phyloP scores from a whole-genome alignment of 2,113 vertebrate genomes.

The Pleuronectes platessa region DNA sequence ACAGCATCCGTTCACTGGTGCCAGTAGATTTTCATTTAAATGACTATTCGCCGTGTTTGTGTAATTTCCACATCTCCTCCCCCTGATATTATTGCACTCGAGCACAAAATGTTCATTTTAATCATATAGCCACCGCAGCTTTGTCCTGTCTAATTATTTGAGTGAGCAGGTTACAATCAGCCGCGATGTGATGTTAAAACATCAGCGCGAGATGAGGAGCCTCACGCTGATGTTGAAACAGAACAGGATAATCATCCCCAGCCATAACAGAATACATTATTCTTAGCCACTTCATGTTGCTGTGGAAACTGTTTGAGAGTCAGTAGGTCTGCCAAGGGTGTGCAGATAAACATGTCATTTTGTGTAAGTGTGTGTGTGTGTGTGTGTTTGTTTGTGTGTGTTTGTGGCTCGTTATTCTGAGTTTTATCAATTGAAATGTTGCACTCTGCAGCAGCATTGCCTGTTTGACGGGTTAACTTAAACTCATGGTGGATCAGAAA shows the following conservation, averaged over 20 bases:
- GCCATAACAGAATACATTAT: conserved; percentile 78
- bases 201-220: conserved; percentile 38
- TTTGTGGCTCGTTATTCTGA: conserved; percentile 32
- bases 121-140: neutral
- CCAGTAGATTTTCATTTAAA: conserved; percentile 58
- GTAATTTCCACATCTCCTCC: conserved; percentile 5
- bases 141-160: conserved; percentile 18
- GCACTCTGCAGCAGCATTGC: conserved; percentile 24
- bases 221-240: conserved; percentile 45
- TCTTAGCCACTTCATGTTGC: conserved; percentile 81
- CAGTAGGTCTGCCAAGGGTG: conserved; percentile 73
- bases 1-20: conserved; percentile 41
- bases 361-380: conserved; percentile 21
- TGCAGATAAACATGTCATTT: conserved; percentile 67
- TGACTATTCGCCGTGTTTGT: conserved; percentile 36
- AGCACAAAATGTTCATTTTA: conserved; percentile 14
- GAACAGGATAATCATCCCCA: conserved; percentile 59
- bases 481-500: conserved; percentile 50
- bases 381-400: conserved; percentile 24
- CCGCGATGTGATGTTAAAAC: conserved; percentile 32
- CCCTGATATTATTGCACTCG: neutral
- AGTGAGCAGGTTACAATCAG: conserved; percentile 25
- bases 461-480: conserved; percentile 62
- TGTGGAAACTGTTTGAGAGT: conserved; percentile 85
- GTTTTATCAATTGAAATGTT: conserved; percentile 63